These are phyloP conservation scores for Diabrotica undecimpunctata DNA, from an alignment of 1,140 invertebrate species.

Conservation along the genomic window DNA sequence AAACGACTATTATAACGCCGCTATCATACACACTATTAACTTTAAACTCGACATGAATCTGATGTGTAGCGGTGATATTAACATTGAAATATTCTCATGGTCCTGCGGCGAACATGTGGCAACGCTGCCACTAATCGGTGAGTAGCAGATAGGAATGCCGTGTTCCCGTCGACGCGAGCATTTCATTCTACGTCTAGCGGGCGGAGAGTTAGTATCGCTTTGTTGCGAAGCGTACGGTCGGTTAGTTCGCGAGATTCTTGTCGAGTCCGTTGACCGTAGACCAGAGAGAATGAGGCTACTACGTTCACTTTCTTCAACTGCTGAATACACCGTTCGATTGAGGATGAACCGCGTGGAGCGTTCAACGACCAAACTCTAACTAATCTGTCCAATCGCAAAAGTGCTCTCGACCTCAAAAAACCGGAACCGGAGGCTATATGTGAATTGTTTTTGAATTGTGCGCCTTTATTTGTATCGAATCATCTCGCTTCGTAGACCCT, in stretches of 20 bases:
- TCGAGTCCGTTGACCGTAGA: conserved; percentile 1
- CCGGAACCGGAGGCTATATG: conserved; percentile 16
- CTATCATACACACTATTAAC: conserved; percentile 1
- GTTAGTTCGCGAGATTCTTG: conserved; percentile 18
- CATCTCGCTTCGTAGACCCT: neutral
- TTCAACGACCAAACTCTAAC: neutral
- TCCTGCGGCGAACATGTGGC: conserved; percentile 6
- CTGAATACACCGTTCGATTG: neutral
- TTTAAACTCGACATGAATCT: neutral
- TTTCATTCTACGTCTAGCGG: conserved; percentile 13
- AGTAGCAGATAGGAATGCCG: conserved; percentile 5
- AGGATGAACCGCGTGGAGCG: conserved; percentile 12
- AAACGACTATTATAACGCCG: conserved; percentile 2
- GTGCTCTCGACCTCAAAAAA: conserved; percentile 19
- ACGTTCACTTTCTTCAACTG: conserved; percentile 19
- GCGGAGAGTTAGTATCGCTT: neutral
- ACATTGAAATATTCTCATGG: conserved; percentile 1
- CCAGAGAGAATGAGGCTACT: neutral
- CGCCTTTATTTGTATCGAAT: conserved; percentile 8
- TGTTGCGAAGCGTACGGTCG: neutral
- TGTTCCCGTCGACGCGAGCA: neutral
- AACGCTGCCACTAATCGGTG: conserved; percentile 14
- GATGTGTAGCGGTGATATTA: neutral
- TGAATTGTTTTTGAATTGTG: conserved; percentile 20
- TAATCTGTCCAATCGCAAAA: conserved; percentile 16